phyloP scores from a whole-genome alignment of 2,888 invertebrate genomes.

The Agrochola lota region DNA sequence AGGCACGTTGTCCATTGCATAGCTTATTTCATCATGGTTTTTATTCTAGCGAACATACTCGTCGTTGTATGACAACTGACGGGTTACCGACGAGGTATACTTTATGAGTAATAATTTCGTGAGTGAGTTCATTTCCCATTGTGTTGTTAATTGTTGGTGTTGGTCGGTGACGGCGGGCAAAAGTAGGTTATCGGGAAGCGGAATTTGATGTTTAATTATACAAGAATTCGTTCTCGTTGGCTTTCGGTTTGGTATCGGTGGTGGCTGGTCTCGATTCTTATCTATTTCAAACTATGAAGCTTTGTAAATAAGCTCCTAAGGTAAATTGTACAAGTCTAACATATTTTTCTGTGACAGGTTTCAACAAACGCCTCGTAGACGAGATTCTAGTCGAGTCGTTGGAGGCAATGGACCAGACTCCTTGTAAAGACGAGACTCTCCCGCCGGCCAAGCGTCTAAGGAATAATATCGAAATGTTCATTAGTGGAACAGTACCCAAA shows the following conservation, averaged over 20 bases:
- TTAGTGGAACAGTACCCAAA: slow-evolving; percentile 95
- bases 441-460: slow-evolving; percentile 92
- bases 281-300: slow-evolving; percentile 55
- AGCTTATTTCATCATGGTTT: slow-evolving; percentile 81
- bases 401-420: slow-evolving; percentile 93
- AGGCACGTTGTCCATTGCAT: slow-evolving; percentile 76
- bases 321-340: slow-evolving; percentile 55
- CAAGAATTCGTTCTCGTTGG: slow-evolving; percentile 60
- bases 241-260: slow-evolving; percentile 64
- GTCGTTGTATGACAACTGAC: slow-evolving; percentile 78
- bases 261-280: slow-evolving; percentile 65
- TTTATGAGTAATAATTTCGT: slow-evolving; percentile 78
- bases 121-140: slow-evolving; percentile 88
- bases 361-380: slow-evolving; percentile 94
- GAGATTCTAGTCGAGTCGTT: slow-evolving; percentile 95
- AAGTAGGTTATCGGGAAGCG: slow-evolving; percentile 62
- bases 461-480: slow-evolving; percentile 93
- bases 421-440: slow-evolving; percentile 91
- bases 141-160: slow-evolving; percentile 86
- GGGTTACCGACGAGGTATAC: slow-evolving; percentile 70
- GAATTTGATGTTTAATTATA: slow-evolving; percentile 66
- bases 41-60: slow-evolving; percentile 83
- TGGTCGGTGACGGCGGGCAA: slow-evolving; percentile 78
- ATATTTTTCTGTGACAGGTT: slow-evolving; percentile 80
- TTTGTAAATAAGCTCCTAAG: slow-evolving; percentile 67